phyloP scores from a whole-genome alignment of 2,888 invertebrate species.

The Beris chalybata region DNA sequence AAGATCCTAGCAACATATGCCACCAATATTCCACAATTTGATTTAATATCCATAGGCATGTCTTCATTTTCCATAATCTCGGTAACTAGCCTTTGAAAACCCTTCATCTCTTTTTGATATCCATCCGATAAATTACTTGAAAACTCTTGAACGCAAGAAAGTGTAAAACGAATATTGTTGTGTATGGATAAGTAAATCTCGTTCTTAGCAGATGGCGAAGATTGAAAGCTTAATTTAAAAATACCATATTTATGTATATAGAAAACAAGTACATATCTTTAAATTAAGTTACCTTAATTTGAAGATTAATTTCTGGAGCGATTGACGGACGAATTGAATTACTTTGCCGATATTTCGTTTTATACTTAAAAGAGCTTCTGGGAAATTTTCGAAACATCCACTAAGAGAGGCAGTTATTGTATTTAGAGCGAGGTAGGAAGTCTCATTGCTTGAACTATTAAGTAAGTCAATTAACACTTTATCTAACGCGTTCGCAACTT shows the following conservation, averaged over 20 bases:
- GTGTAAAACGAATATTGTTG: slow-evolving; percentile 54
- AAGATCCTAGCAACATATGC: slow-evolving; percentile 58
- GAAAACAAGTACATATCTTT: neutral
- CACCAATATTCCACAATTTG: slow-evolving; percentile 63
- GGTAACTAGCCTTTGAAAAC: neutral
- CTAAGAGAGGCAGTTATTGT: slow-evolving; percentile 46
- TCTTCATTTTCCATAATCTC: slow-evolving; percentile 57
- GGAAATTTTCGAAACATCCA: slow-evolving; percentile 53
- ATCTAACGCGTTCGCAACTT: neutral
- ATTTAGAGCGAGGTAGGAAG: slow-evolving; percentile 5
- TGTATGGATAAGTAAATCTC: slow-evolving; percentile 53
- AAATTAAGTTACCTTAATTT: slow-evolving; percentile 44
- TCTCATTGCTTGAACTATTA: neutral
- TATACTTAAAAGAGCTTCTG: slow-evolving; percentile 47
- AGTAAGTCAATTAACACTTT: neutral
- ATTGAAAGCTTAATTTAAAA: slow-evolving; percentile 41
- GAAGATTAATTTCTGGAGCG: slow-evolving; percentile 46
- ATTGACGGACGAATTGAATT: slow-evolving; percentile 46
- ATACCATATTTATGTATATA: slow-evolving; percentile 7
- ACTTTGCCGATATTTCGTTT: slow-evolving; percentile 42
- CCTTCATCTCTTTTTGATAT: slow-evolving; percentile 39
- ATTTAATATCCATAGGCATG: slow-evolving; percentile 67
- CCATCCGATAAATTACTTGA: slow-evolving; percentile 45
- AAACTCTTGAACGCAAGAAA: slow-evolving; percentile 55
- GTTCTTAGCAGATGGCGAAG: slow-evolving; percentile 52